Evolutionary conservation across 1,140 invertebrate genomes (phyloP).

Genomic region (Branchinecta lynchi): DNA sequence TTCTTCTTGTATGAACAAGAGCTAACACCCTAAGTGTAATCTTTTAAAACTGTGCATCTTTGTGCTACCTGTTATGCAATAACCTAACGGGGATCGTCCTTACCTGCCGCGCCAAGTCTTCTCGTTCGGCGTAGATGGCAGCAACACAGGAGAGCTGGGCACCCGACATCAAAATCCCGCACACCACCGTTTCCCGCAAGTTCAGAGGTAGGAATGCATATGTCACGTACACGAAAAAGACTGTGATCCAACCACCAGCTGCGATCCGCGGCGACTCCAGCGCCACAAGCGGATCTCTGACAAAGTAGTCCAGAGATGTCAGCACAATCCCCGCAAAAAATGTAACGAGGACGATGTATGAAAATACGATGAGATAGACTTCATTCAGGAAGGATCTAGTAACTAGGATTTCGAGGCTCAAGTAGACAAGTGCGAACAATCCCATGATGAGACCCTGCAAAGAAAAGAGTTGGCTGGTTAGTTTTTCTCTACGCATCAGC

Average conservation of each 20-base stretch:
- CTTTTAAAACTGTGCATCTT: too few species aligned
- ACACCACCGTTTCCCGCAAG: slow-evolving; percentile 56
- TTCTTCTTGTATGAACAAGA: too few species aligned
- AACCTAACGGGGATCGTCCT: neutral
- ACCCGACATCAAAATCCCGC: slow-evolving; percentile 46
- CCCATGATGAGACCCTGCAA: slow-evolving; percentile 28
- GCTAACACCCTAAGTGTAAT: too few species aligned
- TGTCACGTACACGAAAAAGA: slow-evolving; percentile 70
- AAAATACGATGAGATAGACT: slow-evolving; percentile 62
- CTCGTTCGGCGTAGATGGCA: slow-evolving; percentile 24
- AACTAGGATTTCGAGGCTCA: slow-evolving; percentile 54
- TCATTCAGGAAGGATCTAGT: slow-evolving; percentile 70
- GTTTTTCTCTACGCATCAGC: neutral
- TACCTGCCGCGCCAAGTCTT: neutral
- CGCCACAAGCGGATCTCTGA: slow-evolving; percentile 42
- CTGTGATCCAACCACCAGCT: slow-evolving; percentile 44
- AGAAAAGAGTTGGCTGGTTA: neutral
- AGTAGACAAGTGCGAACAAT: slow-evolving; percentile 31
- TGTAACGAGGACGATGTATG: slow-evolving; percentile 48
- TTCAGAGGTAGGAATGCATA: slow-evolving; percentile 71
- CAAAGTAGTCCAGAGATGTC: slow-evolving; percentile 33
- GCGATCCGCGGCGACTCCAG: slow-evolving; percentile 30
- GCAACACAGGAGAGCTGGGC: slow-evolving; percentile 44
- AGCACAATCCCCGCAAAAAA: slow-evolving; percentile 29
- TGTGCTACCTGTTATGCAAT: too few species aligned